A percentile compares a stretch with the other conserved stretches of the same genome.
Evolutionary conservation across 2,797 vertebrate genomes (phyloP).

Genomic region (Sebastes baramenuke): DNA sequence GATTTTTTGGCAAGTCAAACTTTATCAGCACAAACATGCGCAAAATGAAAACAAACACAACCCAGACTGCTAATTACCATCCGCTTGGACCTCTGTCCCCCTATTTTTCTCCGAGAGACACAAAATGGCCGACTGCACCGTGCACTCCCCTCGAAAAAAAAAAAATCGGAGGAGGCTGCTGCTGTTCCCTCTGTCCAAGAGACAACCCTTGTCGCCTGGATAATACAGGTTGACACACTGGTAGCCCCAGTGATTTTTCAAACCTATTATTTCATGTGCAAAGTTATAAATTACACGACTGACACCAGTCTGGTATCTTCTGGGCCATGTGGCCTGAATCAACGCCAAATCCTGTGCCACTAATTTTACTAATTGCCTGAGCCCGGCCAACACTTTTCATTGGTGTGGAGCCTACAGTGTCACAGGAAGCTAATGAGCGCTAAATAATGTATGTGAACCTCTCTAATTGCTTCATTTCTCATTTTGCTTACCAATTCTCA

Average conservation of each 20-base stretch:
- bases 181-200: slow-evolving; percentile 62
- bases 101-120: slow-evolving; percentile 65
- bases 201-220: slow-evolving; percentile 67
- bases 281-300: slow-evolving; percentile 86
- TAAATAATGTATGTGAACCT: slow-evolving; percentile 89
- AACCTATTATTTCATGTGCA: slow-evolving; percentile 83
- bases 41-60: slow-evolving; percentile 87
- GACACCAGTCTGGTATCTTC: slow-evolving; percentile 86
- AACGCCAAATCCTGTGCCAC: slow-evolving; percentile 86
- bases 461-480: slow-evolving; percentile 88
- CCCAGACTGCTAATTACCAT: slow-evolving; percentile 85
- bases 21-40: slow-evolving; percentile 86
- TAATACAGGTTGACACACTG: slow-evolving; percentile 76
- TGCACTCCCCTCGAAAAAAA: slow-evolving; percentile 27
- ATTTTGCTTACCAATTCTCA: slow-evolving; percentile 85
- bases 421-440: slow-evolving; percentile 88
- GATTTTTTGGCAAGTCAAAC: slow-evolving; percentile 85
- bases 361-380: slow-evolving; percentile 90
- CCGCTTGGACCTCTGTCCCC: slow-evolving; percentile 80
- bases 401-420: slow-evolving; percentile 84
- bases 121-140: slow-evolving; percentile 74
- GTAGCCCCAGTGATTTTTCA: slow-evolving; percentile 82
- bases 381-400: slow-evolving; percentile 84
- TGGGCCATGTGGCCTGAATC: slow-evolving; percentile 87
- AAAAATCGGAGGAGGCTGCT: slow-evolving; percentile 49